phyloP scores from a whole-genome alignment of 2,113 vertebrate species.

The Panthera tigris region DNA sequence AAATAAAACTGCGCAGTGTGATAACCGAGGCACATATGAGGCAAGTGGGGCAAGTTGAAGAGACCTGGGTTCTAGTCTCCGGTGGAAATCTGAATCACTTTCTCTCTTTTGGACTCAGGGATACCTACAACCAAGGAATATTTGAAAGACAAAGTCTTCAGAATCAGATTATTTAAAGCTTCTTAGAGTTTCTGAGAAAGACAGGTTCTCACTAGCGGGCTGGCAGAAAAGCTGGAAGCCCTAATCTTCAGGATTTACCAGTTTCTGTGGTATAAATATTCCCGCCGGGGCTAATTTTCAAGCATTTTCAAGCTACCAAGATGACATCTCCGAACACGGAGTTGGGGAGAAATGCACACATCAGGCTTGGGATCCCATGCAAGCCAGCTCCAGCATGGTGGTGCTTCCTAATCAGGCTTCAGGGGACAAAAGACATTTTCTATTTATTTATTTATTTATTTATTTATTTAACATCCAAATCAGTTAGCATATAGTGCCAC shows the following conservation, averaged over 20 bases:
- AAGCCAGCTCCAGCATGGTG: fast-evolving
- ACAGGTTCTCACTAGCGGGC: background rate
- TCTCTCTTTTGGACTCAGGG: background rate
- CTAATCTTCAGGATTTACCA: background rate
- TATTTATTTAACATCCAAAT: no score
- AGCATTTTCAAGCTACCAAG: background rate
- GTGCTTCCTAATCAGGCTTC: background rate
- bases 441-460: no score
- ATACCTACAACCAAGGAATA: background rate
- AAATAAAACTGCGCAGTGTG: background rate
- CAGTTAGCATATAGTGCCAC: no score
- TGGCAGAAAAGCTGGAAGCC: background rate
- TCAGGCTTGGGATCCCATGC: background rate
- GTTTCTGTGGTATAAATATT: background rate
- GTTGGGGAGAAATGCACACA: background rate
- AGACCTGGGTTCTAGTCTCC: background rate
- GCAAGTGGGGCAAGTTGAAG: background rate
- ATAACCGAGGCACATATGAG: background rate
- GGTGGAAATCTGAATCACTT: background rate
- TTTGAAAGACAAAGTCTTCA: background rate
- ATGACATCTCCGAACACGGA: background rate
- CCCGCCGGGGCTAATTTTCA: background rate
- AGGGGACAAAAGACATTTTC: no score
- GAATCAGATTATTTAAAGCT: background rate
- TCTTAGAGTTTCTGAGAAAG: background rate